These are phyloP conservation scores for Calidris pugnax DNA, from an alignment of 2,113 vertebrate genomes.

Conservation along the genomic window DNA sequence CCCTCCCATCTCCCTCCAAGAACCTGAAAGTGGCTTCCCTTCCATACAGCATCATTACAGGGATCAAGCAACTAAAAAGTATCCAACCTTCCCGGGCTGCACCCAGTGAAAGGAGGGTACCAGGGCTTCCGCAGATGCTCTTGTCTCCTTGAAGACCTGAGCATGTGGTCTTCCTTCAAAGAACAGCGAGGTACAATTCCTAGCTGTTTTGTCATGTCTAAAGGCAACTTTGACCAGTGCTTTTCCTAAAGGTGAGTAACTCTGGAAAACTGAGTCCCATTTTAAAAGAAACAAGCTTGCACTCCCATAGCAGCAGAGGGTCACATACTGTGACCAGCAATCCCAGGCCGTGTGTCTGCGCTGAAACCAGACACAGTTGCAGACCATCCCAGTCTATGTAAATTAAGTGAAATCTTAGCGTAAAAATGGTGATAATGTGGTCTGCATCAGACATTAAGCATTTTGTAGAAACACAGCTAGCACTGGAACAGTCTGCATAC, in stretches of 20 bases:
- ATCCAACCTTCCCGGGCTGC: background rate
- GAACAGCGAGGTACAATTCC: background rate
- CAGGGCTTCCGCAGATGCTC: background rate
- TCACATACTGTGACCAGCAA: fast-evolving
- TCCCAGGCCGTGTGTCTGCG: fast-evolving
- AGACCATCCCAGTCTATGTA: background rate
- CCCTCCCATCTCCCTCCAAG: background rate
- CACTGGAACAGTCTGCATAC: background rate
- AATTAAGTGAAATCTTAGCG: constrained; percentile 9
- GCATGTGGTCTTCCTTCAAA: background rate
- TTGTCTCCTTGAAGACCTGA: background rate
- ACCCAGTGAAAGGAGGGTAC: background rate
- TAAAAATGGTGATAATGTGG: background rate
- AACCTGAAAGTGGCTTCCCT: background rate
- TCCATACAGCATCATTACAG: background rate
- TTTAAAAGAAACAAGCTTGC: background rate
- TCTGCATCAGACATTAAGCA: background rate
- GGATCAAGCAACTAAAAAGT: background rate
- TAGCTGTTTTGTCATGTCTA: background rate
- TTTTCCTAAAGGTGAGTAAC: background rate
- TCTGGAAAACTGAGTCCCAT: background rate
- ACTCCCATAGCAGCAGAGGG: fast-evolving
- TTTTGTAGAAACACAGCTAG: background rate
- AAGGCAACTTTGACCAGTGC: background rate
- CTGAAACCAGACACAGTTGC: background rate